Percentiles rank a stretch among this genome's conserved stretches.
phyloP scores from a whole-genome alignment of 2,113 vertebrate genomes.

The Arothron firmamentum region DNA sequence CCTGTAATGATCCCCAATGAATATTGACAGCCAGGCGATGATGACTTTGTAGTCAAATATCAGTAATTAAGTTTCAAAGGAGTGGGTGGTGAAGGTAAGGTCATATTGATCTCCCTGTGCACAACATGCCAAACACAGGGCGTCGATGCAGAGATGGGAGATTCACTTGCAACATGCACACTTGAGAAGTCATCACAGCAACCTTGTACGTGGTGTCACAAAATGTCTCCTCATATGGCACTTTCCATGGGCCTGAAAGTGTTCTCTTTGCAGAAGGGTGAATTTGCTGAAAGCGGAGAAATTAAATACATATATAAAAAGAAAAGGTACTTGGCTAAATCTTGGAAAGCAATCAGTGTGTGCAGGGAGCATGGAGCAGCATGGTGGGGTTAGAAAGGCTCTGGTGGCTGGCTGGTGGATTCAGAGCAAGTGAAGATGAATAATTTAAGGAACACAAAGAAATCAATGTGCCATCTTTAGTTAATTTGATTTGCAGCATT shows the following conservation, averaged over 20 bases:
- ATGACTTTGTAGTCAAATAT: constrained; percentile 81
- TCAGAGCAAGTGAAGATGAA: constrained; percentile 69
- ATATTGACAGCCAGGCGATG: constrained; percentile 78
- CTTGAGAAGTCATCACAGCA: constrained; percentile 54
- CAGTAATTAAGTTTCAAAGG: constrained; percentile 82
- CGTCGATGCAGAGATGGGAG: constrained; percentile 64
- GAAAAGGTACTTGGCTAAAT: constrained; percentile 31
- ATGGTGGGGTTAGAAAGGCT: constrained; percentile 54
- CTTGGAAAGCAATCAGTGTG: constrained; percentile 41
- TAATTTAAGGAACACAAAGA: constrained; percentile 73
- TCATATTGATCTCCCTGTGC: constrained; percentile 75
- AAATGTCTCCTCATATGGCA: constrained; percentile 56
- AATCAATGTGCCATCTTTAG: constrained; percentile 76
- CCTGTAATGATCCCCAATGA: constrained; percentile 78
- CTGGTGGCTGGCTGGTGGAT: constrained; percentile 52
- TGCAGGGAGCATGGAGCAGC: constrained; percentile 30
- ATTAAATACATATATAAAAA: too few relatives aligned
- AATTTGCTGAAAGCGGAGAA: constrained; percentile 32
- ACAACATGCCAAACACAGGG: constrained; percentile 73
- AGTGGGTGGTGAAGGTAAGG: constrained; percentile 75
- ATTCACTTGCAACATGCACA: constrained; percentile 40
- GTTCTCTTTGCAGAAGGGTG: constrained; percentile 45
- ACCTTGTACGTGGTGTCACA: constrained; percentile 10
- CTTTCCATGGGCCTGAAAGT: constrained; percentile 41
- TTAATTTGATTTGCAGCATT: constrained; percentile 77